Percentiles rank a stretch among this genome's conserved stretches.
Evolutionary conservation across 2,113 vertebrate species (phyloP).

Genomic region (Mesitornis unicolor): DNA sequence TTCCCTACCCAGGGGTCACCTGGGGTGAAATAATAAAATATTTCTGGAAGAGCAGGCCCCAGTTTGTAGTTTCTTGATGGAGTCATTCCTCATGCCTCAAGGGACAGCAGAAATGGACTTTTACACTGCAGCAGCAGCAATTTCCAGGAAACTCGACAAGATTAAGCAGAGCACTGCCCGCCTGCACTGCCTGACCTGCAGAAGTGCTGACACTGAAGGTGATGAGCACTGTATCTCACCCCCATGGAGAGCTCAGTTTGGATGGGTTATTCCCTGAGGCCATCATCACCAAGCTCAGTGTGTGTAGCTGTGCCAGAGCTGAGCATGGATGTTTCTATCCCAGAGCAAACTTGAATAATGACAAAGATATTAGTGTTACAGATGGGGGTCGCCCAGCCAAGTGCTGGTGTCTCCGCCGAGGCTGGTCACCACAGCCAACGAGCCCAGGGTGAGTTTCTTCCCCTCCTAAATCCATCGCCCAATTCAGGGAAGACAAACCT

Average conservation of each 20-base stretch:
- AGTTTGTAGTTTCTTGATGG: not conserved
- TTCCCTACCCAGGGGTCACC: not conserved
- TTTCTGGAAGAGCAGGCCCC: not conserved
- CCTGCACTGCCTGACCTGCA: fast-evolving
- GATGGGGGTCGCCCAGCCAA: not conserved
- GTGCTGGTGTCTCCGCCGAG: not conserved
- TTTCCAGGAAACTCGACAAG: not conserved
- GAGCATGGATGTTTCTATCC: fast-evolving
- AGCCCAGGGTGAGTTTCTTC: not conserved
- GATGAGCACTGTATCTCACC: not conserved
- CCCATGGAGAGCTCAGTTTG: not conserved
- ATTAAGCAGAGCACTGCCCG: fast-evolving
- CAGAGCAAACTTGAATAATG: not conserved
- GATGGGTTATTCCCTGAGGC: not conserved
- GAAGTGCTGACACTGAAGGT: not conserved
- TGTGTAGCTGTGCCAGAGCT: fast-evolving
- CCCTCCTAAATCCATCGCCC: not conserved
- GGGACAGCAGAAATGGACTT: not conserved
- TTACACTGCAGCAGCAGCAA: not conserved
- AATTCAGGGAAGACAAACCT: not conserved
- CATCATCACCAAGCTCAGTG: not conserved
- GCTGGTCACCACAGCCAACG: fast-evolving
- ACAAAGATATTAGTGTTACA: fast-evolving
- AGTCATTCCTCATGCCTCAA: not conserved
- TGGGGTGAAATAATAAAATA: not conserved